Conservation (phyloP, 1,140 invertebrate species). For the Drosophila arawakana region DNA sequence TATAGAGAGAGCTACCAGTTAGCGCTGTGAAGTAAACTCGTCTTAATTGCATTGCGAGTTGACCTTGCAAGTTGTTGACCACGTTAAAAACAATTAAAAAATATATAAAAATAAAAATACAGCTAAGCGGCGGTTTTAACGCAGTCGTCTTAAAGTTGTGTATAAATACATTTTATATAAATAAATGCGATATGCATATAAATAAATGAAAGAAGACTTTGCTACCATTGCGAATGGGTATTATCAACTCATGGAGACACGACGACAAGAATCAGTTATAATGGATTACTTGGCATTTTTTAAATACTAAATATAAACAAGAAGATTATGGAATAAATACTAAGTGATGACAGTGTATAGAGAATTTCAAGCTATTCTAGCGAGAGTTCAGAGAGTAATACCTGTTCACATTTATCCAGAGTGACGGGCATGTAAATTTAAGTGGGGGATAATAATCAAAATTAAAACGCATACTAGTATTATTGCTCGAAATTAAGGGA, state of each 20-base stretch:
- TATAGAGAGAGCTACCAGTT: neutral
- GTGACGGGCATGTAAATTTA: conserved; percentile 44
- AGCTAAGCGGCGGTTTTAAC: conserved; percentile 50
- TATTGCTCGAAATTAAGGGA: conserved; percentile 7
- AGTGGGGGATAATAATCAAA: conserved; percentile 57
- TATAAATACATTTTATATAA: conserved; percentile 48
- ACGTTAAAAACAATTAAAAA: conserved; percentile 35
- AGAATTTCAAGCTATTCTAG: neutral
- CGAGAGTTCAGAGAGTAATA: conserved; percentile 10
- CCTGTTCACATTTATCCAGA: conserved; percentile 1
- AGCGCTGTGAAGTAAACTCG: neutral
- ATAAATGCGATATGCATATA: conserved; percentile 38
- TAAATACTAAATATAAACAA: neutral
- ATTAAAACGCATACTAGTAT: conserved; percentile 43
- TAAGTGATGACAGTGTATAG: neutral
- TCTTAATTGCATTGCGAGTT: conserved; percentile 66
- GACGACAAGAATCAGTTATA: neutral
- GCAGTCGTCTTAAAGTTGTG: conserved; percentile 18
- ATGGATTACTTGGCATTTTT: neutral
- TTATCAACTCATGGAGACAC: conserved; percentile 63
- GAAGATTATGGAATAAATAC: neutral
- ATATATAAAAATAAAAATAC: conserved; percentile 22
- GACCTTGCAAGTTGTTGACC: conserved; percentile 70
- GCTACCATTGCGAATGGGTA: neutral
- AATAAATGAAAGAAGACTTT: conserved; percentile 25